These are phyloP conservation scores for Pterophyllum scalare DNA, from an alignment of 2,113 vertebrate species.

Conservation along the genomic window DNA sequence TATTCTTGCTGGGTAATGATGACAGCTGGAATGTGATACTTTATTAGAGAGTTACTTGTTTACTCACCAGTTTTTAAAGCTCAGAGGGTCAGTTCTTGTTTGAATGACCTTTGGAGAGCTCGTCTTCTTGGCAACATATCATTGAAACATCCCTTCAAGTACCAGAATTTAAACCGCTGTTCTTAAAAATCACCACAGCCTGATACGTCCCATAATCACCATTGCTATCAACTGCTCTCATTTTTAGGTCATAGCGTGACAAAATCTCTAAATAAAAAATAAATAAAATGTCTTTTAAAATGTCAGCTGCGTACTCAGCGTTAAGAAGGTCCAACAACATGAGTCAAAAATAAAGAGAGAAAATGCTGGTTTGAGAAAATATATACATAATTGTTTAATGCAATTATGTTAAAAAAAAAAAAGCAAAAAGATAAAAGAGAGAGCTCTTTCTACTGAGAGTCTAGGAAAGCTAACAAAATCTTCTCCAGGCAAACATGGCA, in stretches of 20 bases:
- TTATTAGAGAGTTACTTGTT: conserved; percentile 57
- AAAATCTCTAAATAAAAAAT: neutral
- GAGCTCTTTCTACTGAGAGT: conserved; percentile 14
- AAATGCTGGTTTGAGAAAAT: neutral
- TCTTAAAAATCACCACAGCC: conserved; percentile 1
- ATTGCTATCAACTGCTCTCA: conserved; percentile 11
- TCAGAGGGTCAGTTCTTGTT: conserved; percentile 48
- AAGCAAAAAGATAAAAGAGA: neutral
- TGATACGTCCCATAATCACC: neutral
- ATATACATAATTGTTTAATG: neutral
- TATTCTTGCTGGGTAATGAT: conserved; percentile 24
- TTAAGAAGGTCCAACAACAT: neutral
- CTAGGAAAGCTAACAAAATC: conserved; percentile 41
- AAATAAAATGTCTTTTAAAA: neutral
- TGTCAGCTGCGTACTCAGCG: fast-evolving
- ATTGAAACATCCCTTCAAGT: neutral
- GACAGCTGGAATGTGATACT: conserved; percentile 53
- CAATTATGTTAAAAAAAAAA: neutral
- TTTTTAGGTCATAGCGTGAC: neutral
- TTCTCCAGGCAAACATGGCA: conserved; percentile 62
- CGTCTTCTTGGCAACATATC: conserved; percentile 21
- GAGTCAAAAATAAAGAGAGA: neutral
- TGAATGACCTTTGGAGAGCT: conserved; percentile 55
- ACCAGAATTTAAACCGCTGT: conserved; percentile 2
- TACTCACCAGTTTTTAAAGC: conserved; percentile 50